Percentiles rank a stretch among this genome's conserved stretches.
phyloP scores from a whole-genome alignment of 2,888 invertebrate species.

The Nephrotoma guestfalica region DNA sequence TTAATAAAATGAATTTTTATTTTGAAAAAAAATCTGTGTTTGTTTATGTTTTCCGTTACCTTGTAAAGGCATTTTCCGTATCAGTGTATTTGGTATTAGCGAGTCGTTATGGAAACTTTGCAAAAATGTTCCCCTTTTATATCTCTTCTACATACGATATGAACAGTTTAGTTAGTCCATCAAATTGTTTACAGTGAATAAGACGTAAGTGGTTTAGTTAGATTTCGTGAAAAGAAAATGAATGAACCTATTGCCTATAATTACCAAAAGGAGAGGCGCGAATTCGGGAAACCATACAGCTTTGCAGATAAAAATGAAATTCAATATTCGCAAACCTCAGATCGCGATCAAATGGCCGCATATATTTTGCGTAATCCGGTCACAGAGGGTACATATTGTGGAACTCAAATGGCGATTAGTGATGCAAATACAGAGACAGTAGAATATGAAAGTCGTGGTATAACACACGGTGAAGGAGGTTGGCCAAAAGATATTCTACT shows the following conservation, averaged over 20 bases:
- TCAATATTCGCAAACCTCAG: slow-evolving; percentile 44
- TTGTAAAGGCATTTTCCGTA: background rate
- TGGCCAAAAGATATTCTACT: slow-evolving; percentile 65
- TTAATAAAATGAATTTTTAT: background rate
- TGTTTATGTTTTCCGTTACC: background rate
- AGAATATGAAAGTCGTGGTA: slow-evolving; percentile 32
- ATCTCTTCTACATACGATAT: background rate
- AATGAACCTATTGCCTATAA: slow-evolving; percentile 32
- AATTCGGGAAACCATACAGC: slow-evolving; percentile 57
- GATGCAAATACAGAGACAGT: slow-evolving; percentile 26
- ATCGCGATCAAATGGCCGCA: slow-evolving; percentile 35
- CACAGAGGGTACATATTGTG: slow-evolving; percentile 41
- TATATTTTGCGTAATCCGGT: slow-evolving; percentile 46
- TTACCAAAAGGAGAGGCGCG: slow-evolving; percentile 42
- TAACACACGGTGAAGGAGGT: slow-evolving; percentile 66
- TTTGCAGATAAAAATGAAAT: slow-evolving; percentile 52
- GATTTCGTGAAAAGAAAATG: background rate
- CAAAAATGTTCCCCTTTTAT: background rate
- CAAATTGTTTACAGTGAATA: background rate
- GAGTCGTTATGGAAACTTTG: background rate
- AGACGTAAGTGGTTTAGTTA: background rate
- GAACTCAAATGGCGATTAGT: slow-evolving; percentile 28
- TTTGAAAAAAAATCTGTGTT: background rate
- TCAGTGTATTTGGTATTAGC: too few relatives aligned
- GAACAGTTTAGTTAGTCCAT: background rate